Conservation (phyloP, 37 sponge, comb jelly and placozoan genomes). For the Agelas oroides region DNA sequence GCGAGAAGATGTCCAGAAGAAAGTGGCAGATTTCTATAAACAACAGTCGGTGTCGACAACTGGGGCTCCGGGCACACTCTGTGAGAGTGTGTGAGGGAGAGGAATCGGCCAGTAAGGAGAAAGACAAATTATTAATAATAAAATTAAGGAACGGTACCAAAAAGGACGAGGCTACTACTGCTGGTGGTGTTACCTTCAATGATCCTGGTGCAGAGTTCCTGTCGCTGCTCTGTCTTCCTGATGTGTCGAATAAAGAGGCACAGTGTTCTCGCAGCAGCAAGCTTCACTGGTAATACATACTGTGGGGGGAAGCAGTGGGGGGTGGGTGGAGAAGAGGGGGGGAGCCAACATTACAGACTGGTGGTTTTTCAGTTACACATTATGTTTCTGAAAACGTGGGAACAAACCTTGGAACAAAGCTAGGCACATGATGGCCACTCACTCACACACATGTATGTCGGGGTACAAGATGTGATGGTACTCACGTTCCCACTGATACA, state of each 20-base stretch:
- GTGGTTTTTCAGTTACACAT: background rate
- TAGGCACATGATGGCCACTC: too few relatives aligned
- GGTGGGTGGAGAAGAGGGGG: too few relatives aligned
- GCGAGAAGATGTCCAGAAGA: conserved; percentile 72
- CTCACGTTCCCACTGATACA: conserved; percentile 65
- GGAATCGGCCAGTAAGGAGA: background rate
- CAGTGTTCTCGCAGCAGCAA: conserved; percentile 60
- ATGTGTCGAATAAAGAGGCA: conserved; percentile 51
- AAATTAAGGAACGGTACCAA: background rate
- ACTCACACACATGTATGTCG: too few relatives aligned
- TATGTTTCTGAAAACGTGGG: background rate
- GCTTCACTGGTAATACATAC: conserved; percentile 82
- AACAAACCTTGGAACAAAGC: background rate
- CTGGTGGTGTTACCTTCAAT: conserved; percentile 53
- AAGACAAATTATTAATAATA: background rate
- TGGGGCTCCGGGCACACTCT: conserved; percentile 70
- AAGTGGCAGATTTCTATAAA: conserved; percentile 72
- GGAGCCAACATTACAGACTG: background rate
- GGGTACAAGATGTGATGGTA: too few relatives aligned
- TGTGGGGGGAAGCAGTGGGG: conserved; percentile 2
- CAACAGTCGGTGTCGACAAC: conserved; percentile 54
- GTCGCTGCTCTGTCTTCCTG: conserved; percentile 65
- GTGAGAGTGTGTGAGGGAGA: too few relatives aligned
- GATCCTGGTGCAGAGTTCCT: conserved; percentile 53
- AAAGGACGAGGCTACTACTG: background rate